Evolutionary conservation across 2,113 vertebrate genomes (phyloP).

Genomic region (Tragelaphus strepsiceros): DNA sequence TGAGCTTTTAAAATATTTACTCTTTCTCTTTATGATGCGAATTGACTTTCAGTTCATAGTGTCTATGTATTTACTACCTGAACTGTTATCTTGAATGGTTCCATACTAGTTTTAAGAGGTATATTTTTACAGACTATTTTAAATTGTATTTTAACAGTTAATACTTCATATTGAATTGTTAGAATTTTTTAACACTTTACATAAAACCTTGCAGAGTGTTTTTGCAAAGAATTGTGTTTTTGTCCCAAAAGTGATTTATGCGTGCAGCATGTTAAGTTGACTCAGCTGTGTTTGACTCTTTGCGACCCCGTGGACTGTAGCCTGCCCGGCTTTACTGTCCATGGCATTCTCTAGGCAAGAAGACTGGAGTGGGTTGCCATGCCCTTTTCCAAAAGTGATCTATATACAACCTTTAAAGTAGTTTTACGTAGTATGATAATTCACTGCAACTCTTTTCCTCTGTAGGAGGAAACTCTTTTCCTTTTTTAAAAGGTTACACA

Average conservation of each 20-base stretch:
- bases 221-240: background rate
- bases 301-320: background rate
- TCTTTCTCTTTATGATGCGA: background rate
- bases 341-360: background rate
- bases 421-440: background rate
- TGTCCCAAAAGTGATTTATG: background rate
- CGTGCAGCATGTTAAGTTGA: background rate
- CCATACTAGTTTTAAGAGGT: background rate
- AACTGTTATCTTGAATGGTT: background rate
- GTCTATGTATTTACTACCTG: background rate
- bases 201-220: background rate
- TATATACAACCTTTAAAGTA: background rate
- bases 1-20: background rate
- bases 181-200: background rate
- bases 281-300: background rate
- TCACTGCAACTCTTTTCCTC: background rate
- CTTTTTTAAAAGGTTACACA: background rate
- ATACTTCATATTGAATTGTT: background rate
- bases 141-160: background rate
- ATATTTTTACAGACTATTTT: background rate
- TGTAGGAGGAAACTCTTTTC: background rate
- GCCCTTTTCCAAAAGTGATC: background rate
- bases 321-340: background rate
- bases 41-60: background rate
- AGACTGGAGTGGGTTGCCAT: background rate